Evolutionary conservation across 2,113 vertebrate genomes (phyloP), one percentile per base, ranked within the genome.

Genomic region (Tupaia tana): DNA sequence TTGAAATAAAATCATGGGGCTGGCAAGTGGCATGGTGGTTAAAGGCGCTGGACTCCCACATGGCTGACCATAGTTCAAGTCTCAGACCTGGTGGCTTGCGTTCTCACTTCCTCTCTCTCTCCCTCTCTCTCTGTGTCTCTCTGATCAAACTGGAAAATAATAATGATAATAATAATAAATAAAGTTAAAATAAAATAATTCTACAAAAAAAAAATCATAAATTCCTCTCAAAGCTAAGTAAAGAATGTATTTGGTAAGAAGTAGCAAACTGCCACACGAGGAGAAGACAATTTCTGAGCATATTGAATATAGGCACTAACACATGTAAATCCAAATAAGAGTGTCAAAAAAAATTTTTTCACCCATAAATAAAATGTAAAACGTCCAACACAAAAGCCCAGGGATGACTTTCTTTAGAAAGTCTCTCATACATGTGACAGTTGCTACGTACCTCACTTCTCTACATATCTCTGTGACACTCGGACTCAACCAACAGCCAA

Each of bases 1-100:
- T 90, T 31, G 92, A 95, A 94, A 94, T 70, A 90, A 95, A 92
- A 74, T 58, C 15, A 69, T 56, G n/a, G n/a, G n/a, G n/a, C n/a
- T n/a, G n/a, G n/a, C n/a, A n/a, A n/a, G n/a, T n/a, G n/a, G n/a
- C n/a, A n/a, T n/a, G n/a, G n/a, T n/a, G n/a, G n/a, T n/a, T n/a
- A n/a, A n/a, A n/a, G n/a, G n/a, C n/a, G n/a, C n/a, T n/a, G n/a
- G n/a, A n/a, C n/a, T n/a, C n/a, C n/a, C n/a, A n/a, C n/a, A n/a
- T n/a, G n/a, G n/a, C n/a, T n/a, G n/a, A n/a, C n/a, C n/a, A n/a
- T n/a, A n/a, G n/a, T n/a, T n/a, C n/a, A n/a, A n/a, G n/a, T n/a
- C n/a, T n/a, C n/a, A n/a, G n/a, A n/a, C n/a, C n/a, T n/a, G n/a
- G n/a, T n/a, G n/a, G n/a, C n/a, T n/a, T n/a, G n/a, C n/a, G n/a